Evolutionary conservation across 2,113 vertebrate species (phyloP).

Genomic region (Rhizomys pruinosus): DNA sequence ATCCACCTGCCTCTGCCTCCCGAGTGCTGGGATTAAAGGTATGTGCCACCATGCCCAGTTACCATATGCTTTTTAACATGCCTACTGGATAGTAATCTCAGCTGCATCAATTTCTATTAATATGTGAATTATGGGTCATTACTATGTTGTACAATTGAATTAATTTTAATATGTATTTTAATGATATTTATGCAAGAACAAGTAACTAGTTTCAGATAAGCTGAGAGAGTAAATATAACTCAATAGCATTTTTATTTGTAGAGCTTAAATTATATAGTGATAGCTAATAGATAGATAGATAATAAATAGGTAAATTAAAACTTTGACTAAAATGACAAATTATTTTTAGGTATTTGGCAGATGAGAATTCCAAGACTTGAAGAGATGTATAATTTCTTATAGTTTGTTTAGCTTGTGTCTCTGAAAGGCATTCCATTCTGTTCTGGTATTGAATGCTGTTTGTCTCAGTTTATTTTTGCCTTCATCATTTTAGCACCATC

Average conservation of each 20-base stretch:
- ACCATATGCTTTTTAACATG: conserved; percentile 35
- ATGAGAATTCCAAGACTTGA: conserved; percentile 51
- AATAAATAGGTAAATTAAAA: background rate
- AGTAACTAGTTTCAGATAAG: conserved; percentile 57
- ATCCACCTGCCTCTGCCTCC: no score
- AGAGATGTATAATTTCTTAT: conserved; percentile 10
- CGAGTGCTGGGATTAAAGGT: no score
- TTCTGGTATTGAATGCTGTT: background rate
- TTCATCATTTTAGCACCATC: conserved; percentile 22
- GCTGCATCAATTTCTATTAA: conserved; percentile 66
- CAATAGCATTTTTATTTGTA: conserved; percentile 22
- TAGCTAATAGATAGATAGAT: background rate
- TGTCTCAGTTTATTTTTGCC: conserved; percentile 46
- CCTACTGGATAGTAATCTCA: conserved; percentile 57
- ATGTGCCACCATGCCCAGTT: no score
- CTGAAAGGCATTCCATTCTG: conserved; percentile 39
- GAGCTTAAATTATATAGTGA: background rate
- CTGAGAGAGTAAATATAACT: conserved; percentile 39
- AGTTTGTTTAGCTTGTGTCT: background rate
- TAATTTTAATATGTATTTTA: conserved; percentile 72
- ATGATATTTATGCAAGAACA: conserved; percentile 65
- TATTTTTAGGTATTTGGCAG: conserved; percentile 41
- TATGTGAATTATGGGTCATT: conserved; percentile 62
- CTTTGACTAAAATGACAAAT: background rate
- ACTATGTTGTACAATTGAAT: conserved; percentile 37